Conservation (phyloP, 2,888 invertebrate genomes). For the Parnassius smintheus region DNA sequence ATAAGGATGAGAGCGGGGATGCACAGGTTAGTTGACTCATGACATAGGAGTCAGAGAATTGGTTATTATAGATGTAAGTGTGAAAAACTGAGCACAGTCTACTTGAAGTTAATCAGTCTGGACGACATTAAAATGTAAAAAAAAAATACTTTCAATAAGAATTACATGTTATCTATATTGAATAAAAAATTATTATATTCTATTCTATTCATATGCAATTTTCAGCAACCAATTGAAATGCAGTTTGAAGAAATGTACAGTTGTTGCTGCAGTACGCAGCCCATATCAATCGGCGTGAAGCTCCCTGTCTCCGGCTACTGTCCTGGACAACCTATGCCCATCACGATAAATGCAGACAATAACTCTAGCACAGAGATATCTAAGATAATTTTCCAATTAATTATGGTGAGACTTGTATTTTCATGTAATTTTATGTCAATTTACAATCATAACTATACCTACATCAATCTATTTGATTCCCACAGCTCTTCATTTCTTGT, state of each 20-base stretch:
- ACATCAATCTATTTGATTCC: no score
- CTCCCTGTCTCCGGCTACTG: constrained; percentile 54
- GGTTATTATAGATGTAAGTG: no score
- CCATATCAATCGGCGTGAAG: constrained; percentile 38
- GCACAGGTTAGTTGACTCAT: constrained; percentile 38
- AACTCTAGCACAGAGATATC: constrained; percentile 47
- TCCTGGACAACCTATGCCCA: constrained; percentile 54
- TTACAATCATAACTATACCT: no score
- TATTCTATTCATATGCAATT: background rate
- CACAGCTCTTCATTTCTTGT: no score
- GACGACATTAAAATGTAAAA: no score
- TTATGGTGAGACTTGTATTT: constrained; percentile 40
- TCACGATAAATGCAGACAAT: constrained; percentile 46
- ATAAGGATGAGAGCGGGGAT: constrained; percentile 34
- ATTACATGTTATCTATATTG: no score
- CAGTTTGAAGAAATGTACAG: constrained; percentile 53
- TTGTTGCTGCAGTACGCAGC: constrained; percentile 42
- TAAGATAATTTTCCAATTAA: constrained; percentile 50
- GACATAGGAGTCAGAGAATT: no score
- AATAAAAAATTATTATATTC: no score
- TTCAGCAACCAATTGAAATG: constrained; percentile 49
- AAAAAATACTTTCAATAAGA: no score
- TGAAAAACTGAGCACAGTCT: no score
- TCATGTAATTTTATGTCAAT: no score
- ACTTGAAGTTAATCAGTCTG: no score